A percentile compares a stretch with the other conserved stretches of the same genome.
Evolutionary conservation across 2,797 vertebrate species (phyloP).

Genomic region (Trachurus trachurus): DNA sequence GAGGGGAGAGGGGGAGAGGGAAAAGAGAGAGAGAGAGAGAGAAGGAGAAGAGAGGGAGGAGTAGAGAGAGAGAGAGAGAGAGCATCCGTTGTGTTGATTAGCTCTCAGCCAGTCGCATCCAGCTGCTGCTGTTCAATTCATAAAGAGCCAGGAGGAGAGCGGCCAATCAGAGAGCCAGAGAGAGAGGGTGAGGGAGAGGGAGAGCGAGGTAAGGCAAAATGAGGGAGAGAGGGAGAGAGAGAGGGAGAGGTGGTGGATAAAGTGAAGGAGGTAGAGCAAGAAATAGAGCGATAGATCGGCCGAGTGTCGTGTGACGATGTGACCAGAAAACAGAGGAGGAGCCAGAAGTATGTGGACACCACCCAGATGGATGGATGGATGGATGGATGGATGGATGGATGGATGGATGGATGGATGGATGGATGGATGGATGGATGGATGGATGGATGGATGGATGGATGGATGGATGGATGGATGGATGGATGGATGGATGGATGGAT

Average conservation of each 20-base stretch:
- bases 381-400: no score
- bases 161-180: conserved; percentile 61
- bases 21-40: conserved; percentile 55
- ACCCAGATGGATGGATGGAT: no score
- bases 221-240: conserved; percentile 23
- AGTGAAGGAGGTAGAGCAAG: conserved; percentile 54
- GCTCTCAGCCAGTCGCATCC: conserved; percentile 73
- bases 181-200: neutral
- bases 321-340: conserved; percentile 42
- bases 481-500: no score
- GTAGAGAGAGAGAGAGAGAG: conserved; percentile 55
- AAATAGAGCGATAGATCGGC: conserved; percentile 34
- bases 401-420: no score
- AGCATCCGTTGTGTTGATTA: conserved; percentile 67
- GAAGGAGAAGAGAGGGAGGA: conserved; percentile 56
- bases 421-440: no score
- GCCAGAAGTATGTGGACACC: conserved; percentile 17
- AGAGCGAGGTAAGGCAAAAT: conserved; percentile 1
- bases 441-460: no score
- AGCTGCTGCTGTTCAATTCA: conserved; percentile 78
- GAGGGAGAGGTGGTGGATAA: conserved; percentile 12
- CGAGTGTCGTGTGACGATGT: conserved; percentile 30
- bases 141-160: conserved; percentile 71
- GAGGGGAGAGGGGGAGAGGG: neutral
- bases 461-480: no score